phyloP scores from a whole-genome alignment of 2,888 invertebrate species.

The Cataglyphis livida region DNA sequence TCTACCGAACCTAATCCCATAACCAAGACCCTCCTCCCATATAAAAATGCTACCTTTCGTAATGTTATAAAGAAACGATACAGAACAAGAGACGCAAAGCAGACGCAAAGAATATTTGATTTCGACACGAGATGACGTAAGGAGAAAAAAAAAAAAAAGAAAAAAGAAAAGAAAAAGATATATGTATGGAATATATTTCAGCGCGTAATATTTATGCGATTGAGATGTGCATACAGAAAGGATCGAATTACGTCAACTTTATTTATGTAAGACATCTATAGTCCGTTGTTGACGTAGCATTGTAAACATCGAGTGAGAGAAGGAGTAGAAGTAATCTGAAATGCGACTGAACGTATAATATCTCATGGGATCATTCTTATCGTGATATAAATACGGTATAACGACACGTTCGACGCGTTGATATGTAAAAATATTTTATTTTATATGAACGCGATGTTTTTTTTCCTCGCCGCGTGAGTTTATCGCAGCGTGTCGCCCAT shows the following conservation, averaged over 20 bases:
- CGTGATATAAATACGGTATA: constrained; percentile 22
- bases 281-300: neutral
- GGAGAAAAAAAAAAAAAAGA: neutral
- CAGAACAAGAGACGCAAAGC: neutral
- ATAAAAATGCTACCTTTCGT: neutral
- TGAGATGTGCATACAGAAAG: neutral
- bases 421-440: constrained; percentile 11
- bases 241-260: neutral
- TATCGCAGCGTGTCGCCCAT: constrained; percentile 18
- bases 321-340: constrained; percentile 11
- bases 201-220: neutral
- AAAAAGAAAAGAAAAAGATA: neutral
- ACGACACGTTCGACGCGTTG: neutral
- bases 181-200: neutral
- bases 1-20: constrained; percentile 58
- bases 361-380: neutral
- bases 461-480: neutral
- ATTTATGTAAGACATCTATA: constrained; percentile 22
- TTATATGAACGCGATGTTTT: constrained; percentile 8
- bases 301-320: constrained; percentile 6
- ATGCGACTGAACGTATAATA: constrained; percentile 10
- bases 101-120: neutral
- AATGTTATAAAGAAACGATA: constrained; percentile 6
- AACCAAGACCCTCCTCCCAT: constrained; percentile 43
- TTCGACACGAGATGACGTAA: neutral